Base-by-base conservation (phyloP, 37 sponge, comb jelly and placozoan genomes). In the Theonella swinhoei region DNA sequence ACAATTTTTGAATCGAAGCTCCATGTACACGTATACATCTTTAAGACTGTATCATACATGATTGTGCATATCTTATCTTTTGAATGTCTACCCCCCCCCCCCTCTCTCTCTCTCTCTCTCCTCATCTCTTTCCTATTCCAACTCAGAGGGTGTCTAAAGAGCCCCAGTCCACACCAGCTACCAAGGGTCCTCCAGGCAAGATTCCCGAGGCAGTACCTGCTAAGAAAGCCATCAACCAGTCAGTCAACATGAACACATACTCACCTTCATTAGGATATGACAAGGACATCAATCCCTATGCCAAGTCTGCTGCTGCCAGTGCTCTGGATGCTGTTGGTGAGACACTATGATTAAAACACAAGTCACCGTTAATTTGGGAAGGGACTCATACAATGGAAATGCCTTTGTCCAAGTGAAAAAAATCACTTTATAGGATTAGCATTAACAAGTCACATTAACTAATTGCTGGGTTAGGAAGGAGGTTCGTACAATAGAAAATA, bases 201-300 rank as follows among this genome's bases (percentile, higher is more conserved):
- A n/a, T n/a, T n/a, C n/a, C n/a, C n/a, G n/a, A n/a, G n/a, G n/a
- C n/a, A n/a, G n/a, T n/a, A n/a, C n/a, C n/a, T n/a, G n/a, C n/a
- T 33, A 32, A 29, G 1, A 68, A 20, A 22, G 30, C 24, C n/a
- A 1, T 33, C 11, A 14, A 47, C 14, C 54, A 14, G 11, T 47
- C 54, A 47, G 54, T 47, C 54, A 47, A 47, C 14, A 14, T 17
- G 54, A 17, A 47, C 54, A 47, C 54, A n/a, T n/a, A n/a, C n/a
- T n/a, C n/a, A n/a, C n/a, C n/a, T n/a, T n/a, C n/a, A n/a, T n/a
- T n/a, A n/a, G n/a, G n/a, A n/a, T n/a, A 47, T 14, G 54, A 14
- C 11, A 68, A 68, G 5, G 69, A 68, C 69, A 28, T 29, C 69
- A 68, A 68, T 33, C 31, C 69, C 2, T 68, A 68, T 28, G 34